phyloP scores from a whole-genome alignment of 1,140 invertebrate species.

The Drosophila malerkotliana region DNA sequence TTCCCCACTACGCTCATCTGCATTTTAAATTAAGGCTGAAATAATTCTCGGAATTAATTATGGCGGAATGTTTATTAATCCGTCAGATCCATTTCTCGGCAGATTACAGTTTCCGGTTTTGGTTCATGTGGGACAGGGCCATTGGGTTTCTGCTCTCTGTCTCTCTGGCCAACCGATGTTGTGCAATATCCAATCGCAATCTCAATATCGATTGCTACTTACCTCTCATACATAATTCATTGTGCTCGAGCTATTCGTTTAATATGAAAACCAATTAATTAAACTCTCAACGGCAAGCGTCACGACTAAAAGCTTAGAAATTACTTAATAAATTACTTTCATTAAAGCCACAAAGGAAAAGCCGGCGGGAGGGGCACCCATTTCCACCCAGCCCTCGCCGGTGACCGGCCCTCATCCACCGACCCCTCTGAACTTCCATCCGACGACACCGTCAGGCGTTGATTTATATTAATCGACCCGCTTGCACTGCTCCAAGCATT shows the following conservation, averaged over 20 bases:
- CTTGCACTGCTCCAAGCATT: constrained; percentile 70
- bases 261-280: constrained; percentile 80
- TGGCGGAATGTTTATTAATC: constrained; percentile 34
- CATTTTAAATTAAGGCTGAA: constrained; percentile 26
- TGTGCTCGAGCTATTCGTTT: constrained; percentile 54
- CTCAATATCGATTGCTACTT: constrained; percentile 54
- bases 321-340: constrained; percentile 82
- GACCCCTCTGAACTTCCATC: constrained; percentile 24
- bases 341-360: constrained; percentile 77
- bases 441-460: constrained; percentile 73
- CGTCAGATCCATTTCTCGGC: constrained; percentile 47
- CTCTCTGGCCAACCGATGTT: constrained; percentile 9
- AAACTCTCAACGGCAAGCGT: constrained; percentile 74
- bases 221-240: constrained; percentile 71
- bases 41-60: constrained; percentile 41
- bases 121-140: constrained; percentile 3
- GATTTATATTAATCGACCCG: constrained; percentile 79
- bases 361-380: constrained; percentile 36
- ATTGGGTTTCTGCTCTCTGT: constrained; percentile 15
- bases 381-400: constrained; percentile 9
- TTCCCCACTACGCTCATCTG: constrained; percentile 30
- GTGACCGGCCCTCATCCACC: background rate
- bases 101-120: constrained; percentile 37
- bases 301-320: constrained; percentile 80
- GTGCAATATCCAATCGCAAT: constrained; percentile 36